Evolutionary conservation across 2,888 invertebrate species (phyloP).

Genomic region (Phortica magna): DNA sequence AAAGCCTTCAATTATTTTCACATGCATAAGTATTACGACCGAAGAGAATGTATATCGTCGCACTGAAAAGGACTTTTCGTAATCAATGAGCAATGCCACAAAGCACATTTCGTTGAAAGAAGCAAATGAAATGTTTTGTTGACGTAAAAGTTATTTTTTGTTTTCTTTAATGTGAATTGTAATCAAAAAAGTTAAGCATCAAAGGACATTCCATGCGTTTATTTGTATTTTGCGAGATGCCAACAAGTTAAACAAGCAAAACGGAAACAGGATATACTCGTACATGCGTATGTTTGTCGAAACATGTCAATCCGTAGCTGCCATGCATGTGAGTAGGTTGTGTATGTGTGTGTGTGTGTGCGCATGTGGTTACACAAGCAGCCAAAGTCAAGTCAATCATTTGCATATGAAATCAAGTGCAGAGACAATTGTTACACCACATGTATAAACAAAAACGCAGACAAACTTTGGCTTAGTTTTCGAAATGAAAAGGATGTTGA

Average conservation of each 20-base stretch:
- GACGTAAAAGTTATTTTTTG: too few relatives aligned
- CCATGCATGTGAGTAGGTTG: not conserved
- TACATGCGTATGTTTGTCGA: not conserved
- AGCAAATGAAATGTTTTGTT: too few relatives aligned
- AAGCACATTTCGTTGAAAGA: too few relatives aligned
- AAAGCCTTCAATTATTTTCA: too few relatives aligned
- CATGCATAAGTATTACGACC: too few relatives aligned
- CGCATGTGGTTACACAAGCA: not conserved
- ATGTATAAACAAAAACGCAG: not conserved
- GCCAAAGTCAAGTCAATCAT: conserved; percentile 22
- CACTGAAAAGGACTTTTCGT: too few relatives aligned
- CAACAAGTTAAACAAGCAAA: conserved; percentile 11
- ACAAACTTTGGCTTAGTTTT: conserved; percentile 5
- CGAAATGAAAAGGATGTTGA: not conserved
- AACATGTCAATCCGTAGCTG: not conserved
- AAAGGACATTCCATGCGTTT: conserved; percentile 26
- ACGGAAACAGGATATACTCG: not conserved
- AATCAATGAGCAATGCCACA: too few relatives aligned
- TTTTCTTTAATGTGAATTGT: conserved; percentile 18
- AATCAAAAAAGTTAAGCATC: conserved; percentile 27
- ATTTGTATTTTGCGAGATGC: conserved; percentile 30
- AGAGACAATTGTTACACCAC: conserved; percentile 21
- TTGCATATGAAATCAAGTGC: conserved; percentile 32
- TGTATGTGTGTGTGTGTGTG: not conserved
- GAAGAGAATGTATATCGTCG: too few relatives aligned